Evolutionary conservation across 2,888 invertebrate species (phyloP).

Genomic region (Microplitis manilae): DNA sequence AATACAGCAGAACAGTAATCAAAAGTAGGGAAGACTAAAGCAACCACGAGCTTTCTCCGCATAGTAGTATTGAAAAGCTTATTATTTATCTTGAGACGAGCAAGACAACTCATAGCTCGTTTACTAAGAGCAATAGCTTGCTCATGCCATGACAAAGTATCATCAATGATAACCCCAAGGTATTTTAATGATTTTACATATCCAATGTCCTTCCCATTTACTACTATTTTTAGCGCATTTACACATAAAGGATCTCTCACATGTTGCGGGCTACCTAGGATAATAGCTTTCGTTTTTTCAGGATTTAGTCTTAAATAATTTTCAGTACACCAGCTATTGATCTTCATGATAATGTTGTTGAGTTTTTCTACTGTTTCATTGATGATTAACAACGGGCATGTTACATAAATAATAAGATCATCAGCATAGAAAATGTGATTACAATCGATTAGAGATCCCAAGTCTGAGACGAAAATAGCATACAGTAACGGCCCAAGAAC

Average conservation of each 20-base stretch:
- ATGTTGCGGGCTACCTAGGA: constrained; percentile 20
- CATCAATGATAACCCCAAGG: constrained; percentile 4
- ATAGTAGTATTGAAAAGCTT: not conserved
- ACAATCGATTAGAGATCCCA: not conserved
- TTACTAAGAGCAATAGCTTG: not conserved
- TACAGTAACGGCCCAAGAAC: constrained; percentile 6
- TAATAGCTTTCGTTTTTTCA: constrained; percentile 16
- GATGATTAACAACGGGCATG: not conserved
- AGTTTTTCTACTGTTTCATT: not conserved
- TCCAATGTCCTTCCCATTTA: not conserved
- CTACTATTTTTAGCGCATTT: not conserved
- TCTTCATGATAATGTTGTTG: not conserved
- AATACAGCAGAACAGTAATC: constrained; percentile 25
- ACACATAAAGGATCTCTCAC: not conserved
- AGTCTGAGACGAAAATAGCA: not conserved
- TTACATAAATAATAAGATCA: not conserved
- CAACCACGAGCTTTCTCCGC: not conserved
- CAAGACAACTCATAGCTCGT: not conserved
- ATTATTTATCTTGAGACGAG: not conserved
- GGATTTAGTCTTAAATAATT: constrained; percentile 12
- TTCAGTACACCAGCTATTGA: not conserved
- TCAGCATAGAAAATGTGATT: not conserved
- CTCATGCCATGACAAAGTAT: constrained; percentile 21
- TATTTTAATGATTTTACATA: not conserved
- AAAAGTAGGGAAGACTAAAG: constrained; percentile 14